Evolutionary conservation across 2,888 invertebrate genomes (phyloP).

Genomic region (Rosalia funebris): DNA sequence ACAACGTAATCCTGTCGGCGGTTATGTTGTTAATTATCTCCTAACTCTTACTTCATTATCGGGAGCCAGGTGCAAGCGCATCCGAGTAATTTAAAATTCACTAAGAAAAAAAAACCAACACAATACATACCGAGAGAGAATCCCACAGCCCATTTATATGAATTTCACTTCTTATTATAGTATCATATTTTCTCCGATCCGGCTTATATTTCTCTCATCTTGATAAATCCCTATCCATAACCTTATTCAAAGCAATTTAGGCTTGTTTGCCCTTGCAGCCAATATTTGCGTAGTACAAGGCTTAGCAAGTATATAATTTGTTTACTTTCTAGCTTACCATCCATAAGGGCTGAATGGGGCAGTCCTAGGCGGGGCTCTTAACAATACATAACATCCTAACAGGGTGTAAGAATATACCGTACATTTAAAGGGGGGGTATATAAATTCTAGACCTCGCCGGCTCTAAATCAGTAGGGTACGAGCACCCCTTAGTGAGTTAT

Average conservation of each 20-base stretch:
- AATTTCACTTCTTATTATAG: constrained; percentile 18
- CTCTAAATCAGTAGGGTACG: constrained; percentile 23
- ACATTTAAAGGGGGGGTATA: constrained; percentile 54
- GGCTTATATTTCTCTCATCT: not conserved
- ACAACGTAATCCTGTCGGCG: too few relatives aligned
- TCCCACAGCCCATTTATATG: not conserved
- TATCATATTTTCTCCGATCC: constrained; percentile 7
- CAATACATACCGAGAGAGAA: not conserved
- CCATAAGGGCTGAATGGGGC: constrained; percentile 51
- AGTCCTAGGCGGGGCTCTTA: constrained; percentile 57
- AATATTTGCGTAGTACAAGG: constrained; percentile 55
- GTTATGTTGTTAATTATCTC: not conserved
- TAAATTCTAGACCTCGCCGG: constrained; percentile 45
- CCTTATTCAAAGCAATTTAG: constrained; percentile 21
- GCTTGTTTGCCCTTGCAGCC: constrained; percentile 36
- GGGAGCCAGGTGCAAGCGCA: not conserved
- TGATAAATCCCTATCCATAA: constrained; percentile 14
- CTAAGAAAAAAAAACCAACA: not conserved
- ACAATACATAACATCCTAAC: constrained; percentile 54
- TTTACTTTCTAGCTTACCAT: constrained; percentile 52
- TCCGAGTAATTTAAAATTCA: not conserved
- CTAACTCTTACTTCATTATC: not conserved
- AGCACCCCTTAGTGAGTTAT: constrained; percentile 2
- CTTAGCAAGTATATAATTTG: constrained; percentile 58
- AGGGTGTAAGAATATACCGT: constrained; percentile 48